Conservation (phyloP, 2,888 invertebrate genomes). For the Cerastoderma edule region DNA sequence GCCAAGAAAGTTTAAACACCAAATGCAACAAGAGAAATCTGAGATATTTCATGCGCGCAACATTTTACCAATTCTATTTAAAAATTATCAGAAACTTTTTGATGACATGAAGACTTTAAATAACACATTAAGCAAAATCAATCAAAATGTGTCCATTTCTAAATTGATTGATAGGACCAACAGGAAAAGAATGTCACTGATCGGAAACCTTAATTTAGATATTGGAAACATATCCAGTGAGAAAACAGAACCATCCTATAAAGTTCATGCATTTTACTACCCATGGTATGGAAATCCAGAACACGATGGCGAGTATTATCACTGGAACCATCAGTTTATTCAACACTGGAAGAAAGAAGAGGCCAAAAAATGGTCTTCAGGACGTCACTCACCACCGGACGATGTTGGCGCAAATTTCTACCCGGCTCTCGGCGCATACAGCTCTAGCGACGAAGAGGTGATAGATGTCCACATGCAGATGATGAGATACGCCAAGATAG, state of each 20-base stretch:
- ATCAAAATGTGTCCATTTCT: neutral
- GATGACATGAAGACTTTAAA: slow-evolving; percentile 26
- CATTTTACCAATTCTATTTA: slow-evolving; percentile 40
- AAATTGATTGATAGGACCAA: neutral
- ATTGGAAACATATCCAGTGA: neutral
- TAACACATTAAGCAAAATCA: slow-evolving; percentile 14
- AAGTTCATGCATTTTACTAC: slow-evolving; percentile 84
- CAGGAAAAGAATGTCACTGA: neutral
- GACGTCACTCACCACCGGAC: slow-evolving; percentile 85
- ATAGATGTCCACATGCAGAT: slow-evolving; percentile 87
- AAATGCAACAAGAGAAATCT: neutral
- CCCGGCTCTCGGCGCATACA: slow-evolving; percentile 86
- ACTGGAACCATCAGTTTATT: slow-evolving; percentile 84
- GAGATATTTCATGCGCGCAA: slow-evolving; percentile 31
- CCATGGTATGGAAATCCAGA: slow-evolving; percentile 83
- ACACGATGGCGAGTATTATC: slow-evolving; percentile 79
- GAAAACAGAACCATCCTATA: slow-evolving; percentile 65
- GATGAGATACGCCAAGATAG: slow-evolving; percentile 86
- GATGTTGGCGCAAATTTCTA: slow-evolving; percentile 86
- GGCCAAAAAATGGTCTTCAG: slow-evolving; percentile 84
- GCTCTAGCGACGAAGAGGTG: slow-evolving; percentile 85
- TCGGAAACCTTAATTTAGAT: neutral
- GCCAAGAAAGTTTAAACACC: neutral
- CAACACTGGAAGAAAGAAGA: slow-evolving; percentile 82
- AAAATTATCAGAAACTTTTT: slow-evolving; percentile 23